Conservation (phyloP, 2,888 invertebrate species). For the Catocala fraxini region DNA sequence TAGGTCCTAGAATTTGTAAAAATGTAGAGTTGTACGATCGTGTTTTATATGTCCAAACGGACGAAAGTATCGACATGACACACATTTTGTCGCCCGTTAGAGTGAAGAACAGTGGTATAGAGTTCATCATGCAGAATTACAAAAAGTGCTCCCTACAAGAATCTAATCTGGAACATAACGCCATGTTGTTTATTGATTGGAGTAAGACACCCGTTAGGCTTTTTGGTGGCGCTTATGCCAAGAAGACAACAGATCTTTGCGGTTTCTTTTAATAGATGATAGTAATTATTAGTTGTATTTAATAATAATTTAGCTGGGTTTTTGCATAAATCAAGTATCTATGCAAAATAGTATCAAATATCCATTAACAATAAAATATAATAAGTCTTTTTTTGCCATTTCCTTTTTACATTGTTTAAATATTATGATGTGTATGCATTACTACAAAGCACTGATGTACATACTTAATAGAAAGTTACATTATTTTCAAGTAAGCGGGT, state of each 20-base stretch:
- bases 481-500: no score
- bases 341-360: no score
- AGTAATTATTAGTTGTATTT: neutral
- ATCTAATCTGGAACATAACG: conserved; percentile 61
- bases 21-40: conserved; percentile 71
- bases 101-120: conserved; percentile 69
- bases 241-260: conserved; percentile 88
- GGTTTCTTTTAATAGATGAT: conserved; percentile 78
- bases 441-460: no score
- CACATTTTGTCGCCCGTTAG: conserved; percentile 72
- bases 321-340: no score
- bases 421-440: no score
- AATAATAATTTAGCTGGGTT: no score
- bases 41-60: conserved; percentile 72
- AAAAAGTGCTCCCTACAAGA: conserved; percentile 75
- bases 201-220: conserved; percentile 89
- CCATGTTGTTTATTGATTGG: conserved; percentile 88
- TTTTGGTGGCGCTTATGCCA: conserved; percentile 90
- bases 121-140: conserved; percentile 76
- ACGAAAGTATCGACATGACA: conserved; percentile 73
- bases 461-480: no score
- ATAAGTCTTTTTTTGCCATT: no score
- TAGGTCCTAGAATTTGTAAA: conserved; percentile 69
- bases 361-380: no score
- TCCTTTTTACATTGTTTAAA: no score